Conservation (phyloP, 2,888 invertebrate genomes). For the Drosophila meridionalis region DNA sequence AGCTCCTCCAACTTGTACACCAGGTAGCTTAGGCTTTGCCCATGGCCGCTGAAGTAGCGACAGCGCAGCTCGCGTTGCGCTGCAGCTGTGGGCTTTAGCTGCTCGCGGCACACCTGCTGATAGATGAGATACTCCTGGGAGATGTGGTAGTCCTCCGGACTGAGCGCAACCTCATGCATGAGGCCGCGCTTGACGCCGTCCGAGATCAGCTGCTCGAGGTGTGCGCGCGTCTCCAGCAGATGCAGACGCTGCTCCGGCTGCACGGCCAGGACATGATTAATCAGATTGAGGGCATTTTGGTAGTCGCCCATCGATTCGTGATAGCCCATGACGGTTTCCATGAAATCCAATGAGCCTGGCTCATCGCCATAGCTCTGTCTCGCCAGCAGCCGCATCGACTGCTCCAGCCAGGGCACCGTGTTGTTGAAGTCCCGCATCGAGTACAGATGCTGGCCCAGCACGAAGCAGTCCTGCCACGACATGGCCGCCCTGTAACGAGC, state of each 20-base stretch:
- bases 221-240: slow-evolving; percentile 93
- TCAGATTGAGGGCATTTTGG: slow-evolving; percentile 92
- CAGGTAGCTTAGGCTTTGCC: slow-evolving; percentile 32
- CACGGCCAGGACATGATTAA: slow-evolving; percentile 91
- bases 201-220: slow-evolving; percentile 92
- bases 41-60: slow-evolving; percentile 43
- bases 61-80: slow-evolving; percentile 67
- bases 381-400: slow-evolving; percentile 91
- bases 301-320: slow-evolving; percentile 87
- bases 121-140: slow-evolving; percentile 82
- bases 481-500: slow-evolving; percentile 86
- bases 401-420: slow-evolving; percentile 97
- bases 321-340: slow-evolving; percentile 78
- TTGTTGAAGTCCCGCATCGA: slow-evolving; percentile 94
- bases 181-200: slow-evolving; percentile 78
- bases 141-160: slow-evolving; percentile 62
- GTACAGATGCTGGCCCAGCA: slow-evolving; percentile 96
- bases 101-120: slow-evolving; percentile 84
- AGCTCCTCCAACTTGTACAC: slow-evolving; percentile 86
- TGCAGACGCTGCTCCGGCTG: slow-evolving; percentile 91
- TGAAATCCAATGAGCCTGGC: slow-evolving; percentile 68
- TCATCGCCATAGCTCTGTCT: slow-evolving; percentile 85
- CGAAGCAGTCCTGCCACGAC: slow-evolving; percentile 96
- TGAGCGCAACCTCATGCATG: slow-evolving; percentile 58
- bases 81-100: slow-evolving; percentile 36